These are phyloP conservation scores for Channallabes apus DNA, from an alignment of 2,797 vertebrate species.

Conservation along the genomic window DNA sequence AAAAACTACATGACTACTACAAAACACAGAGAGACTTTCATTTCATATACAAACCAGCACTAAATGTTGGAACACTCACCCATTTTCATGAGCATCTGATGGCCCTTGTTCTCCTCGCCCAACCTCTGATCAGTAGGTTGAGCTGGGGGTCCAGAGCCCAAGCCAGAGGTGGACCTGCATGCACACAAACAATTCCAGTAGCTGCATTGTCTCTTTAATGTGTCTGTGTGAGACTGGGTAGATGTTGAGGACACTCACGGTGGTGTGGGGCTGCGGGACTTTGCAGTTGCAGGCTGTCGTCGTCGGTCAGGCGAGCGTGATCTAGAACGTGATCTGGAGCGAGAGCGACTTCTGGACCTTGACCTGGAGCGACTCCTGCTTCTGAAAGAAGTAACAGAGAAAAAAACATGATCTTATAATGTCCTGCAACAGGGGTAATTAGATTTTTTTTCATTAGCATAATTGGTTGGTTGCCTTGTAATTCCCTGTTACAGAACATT, in stretches of 20 bases:
- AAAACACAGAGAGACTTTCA: not conserved
- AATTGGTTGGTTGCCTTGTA: not conserved
- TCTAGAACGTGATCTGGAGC: constrained; percentile 84
- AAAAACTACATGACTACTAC: no score
- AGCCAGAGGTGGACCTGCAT: constrained; percentile 72
- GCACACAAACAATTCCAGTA: not conserved
- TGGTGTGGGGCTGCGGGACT: constrained; percentile 88
- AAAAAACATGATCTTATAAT: not conserved
- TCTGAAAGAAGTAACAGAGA: constrained; percentile 59
- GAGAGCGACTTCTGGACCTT: constrained; percentile 79
- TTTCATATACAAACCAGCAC: not conserved
- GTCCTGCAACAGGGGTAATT: not conserved
- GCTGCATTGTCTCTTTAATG: not conserved
- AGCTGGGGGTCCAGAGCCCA: constrained; percentile 77
- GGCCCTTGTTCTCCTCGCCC: constrained; percentile 97
- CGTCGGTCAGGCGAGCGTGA: constrained; percentile 85
- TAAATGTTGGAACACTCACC: constrained; percentile 70
- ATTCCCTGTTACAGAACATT: not conserved
- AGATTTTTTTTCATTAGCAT: not conserved
- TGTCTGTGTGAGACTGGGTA: not conserved
- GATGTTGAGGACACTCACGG: constrained; percentile 75
- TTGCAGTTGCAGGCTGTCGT: constrained; percentile 67
- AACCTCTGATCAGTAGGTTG: constrained; percentile 77
- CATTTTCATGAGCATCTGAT: constrained; percentile 99
- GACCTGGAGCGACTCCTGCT: constrained; percentile 87